Evolutionary conservation across 1,140 invertebrate genomes (phyloP), one percentile per base, ranked within the genome.

Genomic region (Idris sp.): DNA sequence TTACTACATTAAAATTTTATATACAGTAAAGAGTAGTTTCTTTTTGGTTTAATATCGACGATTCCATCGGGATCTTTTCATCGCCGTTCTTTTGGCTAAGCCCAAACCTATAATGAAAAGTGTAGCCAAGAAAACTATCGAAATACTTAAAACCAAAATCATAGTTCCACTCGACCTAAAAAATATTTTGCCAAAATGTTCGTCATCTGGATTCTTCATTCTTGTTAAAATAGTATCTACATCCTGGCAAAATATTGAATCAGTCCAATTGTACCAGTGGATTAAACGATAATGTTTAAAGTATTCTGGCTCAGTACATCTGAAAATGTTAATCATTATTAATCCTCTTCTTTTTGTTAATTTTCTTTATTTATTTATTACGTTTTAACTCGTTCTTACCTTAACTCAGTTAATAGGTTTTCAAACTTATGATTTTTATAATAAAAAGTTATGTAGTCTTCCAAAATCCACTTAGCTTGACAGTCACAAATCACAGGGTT

Each of bases 401-500:
- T 86, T 2, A 87, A 56, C 62, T 87, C 53, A 14, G 54, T 33
- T 26, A 87, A 41, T 22, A 85, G 69, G 16, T 40, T 14, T 10
- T 65, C 74, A 4, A 84, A 71, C 10, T 16, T 30, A 4, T 44
- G 46, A 0, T 81, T 74, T 4, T 7, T 38, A 7, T 15, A 28
- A 35, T 87, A 86, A 31, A 84, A 77, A 11, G 78, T 75, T 0
- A 86, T 11, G 8, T 82, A 75, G 15, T 81, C 69, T 9, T 77
- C 75, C 28, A 87, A 48, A 61, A 87, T 79, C 84, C 84, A 86
- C 36, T 86, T 82, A 6, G 80, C 44, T 5, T 79, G 41, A 13
- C 86, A 87, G 46, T 86, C 74, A 13, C 85, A 87, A 51, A 77
- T 44, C 15, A 86, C 76, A n/a, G 84, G 85, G 76, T 87, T 87